A percentile compares a stretch with the other conserved stretches of the same genome.
phyloP scores from a whole-genome alignment of 2,797 vertebrate genomes.

The Anguilla megastoma region DNA sequence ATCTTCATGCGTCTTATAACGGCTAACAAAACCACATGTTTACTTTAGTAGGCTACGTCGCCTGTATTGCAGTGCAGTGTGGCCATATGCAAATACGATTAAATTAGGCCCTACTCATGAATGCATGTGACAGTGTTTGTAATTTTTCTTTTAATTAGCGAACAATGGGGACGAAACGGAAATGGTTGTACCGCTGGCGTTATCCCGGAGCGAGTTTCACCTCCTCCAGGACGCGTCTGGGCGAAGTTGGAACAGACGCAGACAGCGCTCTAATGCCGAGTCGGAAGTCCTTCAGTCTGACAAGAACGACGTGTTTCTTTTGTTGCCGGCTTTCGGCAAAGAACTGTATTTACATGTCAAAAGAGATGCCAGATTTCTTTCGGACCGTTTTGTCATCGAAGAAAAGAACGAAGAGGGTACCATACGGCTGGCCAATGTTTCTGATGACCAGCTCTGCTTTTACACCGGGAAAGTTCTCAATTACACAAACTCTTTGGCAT shows the following conservation, averaged over 20 bases:
- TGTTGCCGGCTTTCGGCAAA: slow-evolving; percentile 78
- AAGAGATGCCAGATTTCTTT: slow-evolving; percentile 77
- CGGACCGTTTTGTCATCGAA: slow-evolving; percentile 77
- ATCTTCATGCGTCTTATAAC: background rate
- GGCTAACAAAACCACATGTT: background rate
- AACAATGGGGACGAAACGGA: slow-evolving; percentile 61
- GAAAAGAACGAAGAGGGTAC: slow-evolving; percentile 60
- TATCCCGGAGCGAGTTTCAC: slow-evolving; percentile 60
- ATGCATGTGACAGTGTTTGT: background rate
- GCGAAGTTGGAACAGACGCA: slow-evolving; percentile 39
- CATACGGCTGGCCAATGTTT: slow-evolving; percentile 50
- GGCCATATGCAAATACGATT: background rate
- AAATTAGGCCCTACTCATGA: background rate
- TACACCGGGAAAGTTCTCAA: slow-evolving; percentile 85
- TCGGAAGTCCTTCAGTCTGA: slow-evolving; percentile 40
- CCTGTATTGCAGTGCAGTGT: background rate
- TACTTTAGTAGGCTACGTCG: too few species aligned
- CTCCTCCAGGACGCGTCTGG: slow-evolving; percentile 52
- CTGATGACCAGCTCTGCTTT: slow-evolving; percentile 71
- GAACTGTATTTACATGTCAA: slow-evolving; percentile 79
- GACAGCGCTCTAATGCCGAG: slow-evolving; percentile 53
- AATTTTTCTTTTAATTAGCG: slow-evolving; percentile 50
- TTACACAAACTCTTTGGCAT: slow-evolving; percentile 80
- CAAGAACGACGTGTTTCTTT: slow-evolving; percentile 72
- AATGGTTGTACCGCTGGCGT: slow-evolving; percentile 64